These are phyloP conservation scores for Zaprionus kolodkinae DNA, from an alignment of 1,140 invertebrate genomes.

Conservation along the genomic window DNA sequence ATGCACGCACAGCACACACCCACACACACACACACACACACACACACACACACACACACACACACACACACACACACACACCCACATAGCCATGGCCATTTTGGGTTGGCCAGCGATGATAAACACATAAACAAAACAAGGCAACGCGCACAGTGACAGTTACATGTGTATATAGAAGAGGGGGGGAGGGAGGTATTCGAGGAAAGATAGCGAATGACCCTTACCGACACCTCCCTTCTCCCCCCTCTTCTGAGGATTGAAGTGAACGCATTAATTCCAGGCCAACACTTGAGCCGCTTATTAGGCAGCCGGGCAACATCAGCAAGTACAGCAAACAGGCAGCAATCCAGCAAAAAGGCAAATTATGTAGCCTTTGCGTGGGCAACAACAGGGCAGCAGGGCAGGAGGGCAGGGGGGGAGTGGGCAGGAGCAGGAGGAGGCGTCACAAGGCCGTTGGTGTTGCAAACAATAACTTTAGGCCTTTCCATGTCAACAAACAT, in stretches of 20 bases:
- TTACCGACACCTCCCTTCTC: background rate
- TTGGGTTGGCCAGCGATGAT: background rate
- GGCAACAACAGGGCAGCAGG: background rate
- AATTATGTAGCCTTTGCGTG: conserved; percentile 57
- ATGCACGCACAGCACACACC: background rate
- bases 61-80: background rate
- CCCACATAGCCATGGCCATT: background rate
- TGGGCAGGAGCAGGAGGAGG: background rate
- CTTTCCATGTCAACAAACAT: conserved; percentile 79
- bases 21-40: background rate
- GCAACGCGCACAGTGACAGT: background rate
- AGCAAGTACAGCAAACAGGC: background rate
- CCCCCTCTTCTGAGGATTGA: background rate
- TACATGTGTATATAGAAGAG: background rate
- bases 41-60: background rate
- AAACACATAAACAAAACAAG: conserved; percentile 4
- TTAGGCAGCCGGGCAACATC: conserved; percentile 41
- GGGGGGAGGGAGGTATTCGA: background rate
- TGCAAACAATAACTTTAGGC: conserved; percentile 76
- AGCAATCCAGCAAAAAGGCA: conserved; percentile 41
- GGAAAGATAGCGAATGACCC: background rate
- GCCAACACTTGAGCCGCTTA: conserved; percentile 75
- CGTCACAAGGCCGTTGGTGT: conserved; percentile 23
- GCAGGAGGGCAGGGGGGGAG: background rate
- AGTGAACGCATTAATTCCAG: conserved; percentile 71